A percentile compares a stretch with the other conserved stretches of the same genome.
These are phyloP conservation scores for Ciconia nigra DNA, from an alignment of 2,797 vertebrate species.

Conservation along the genomic window DNA sequence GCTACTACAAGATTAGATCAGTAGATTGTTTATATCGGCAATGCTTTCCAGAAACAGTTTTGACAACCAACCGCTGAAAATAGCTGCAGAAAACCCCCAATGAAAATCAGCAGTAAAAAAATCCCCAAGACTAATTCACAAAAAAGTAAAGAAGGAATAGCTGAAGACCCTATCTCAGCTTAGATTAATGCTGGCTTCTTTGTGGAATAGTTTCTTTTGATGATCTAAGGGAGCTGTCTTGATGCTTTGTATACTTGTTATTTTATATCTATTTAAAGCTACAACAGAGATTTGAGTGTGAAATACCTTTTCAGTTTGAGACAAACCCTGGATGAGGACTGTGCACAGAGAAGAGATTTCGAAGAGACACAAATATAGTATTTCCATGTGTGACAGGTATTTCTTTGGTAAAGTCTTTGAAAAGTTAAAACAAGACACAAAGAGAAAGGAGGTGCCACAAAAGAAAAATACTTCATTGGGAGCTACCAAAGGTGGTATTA, in stretches of 20 bases:
- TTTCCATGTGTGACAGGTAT: background rate
- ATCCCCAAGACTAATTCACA: constrained; percentile 20
- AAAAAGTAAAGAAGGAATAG: background rate
- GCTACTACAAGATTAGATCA: background rate
- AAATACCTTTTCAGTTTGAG: background rate
- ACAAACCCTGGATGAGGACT: background rate
- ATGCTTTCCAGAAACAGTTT: background rate
- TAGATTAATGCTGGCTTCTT: background rate
- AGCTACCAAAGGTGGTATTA: background rate
- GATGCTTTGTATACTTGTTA: background rate
- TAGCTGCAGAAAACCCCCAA: background rate
- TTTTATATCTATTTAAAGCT: constrained; percentile 4
- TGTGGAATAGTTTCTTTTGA: constrained; percentile 33
- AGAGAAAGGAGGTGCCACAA: background rate
- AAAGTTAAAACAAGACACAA: background rate
- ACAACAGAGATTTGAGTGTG: background rate
- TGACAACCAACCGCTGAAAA: constrained; percentile 11
- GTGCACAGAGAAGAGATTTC: background rate
- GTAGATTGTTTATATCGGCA: background rate
- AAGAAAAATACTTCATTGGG: background rate
- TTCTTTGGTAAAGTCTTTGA: background rate
- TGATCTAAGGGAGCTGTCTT: background rate
- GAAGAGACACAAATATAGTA: background rate
- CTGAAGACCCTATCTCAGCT: background rate
- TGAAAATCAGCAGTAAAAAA: background rate